A percentile compares a stretch with the other conserved stretches of the same genome.
These are phyloP conservation scores for Sphinx pinastri DNA, from an alignment of 2,888 invertebrate species.

Conservation along the genomic window DNA sequence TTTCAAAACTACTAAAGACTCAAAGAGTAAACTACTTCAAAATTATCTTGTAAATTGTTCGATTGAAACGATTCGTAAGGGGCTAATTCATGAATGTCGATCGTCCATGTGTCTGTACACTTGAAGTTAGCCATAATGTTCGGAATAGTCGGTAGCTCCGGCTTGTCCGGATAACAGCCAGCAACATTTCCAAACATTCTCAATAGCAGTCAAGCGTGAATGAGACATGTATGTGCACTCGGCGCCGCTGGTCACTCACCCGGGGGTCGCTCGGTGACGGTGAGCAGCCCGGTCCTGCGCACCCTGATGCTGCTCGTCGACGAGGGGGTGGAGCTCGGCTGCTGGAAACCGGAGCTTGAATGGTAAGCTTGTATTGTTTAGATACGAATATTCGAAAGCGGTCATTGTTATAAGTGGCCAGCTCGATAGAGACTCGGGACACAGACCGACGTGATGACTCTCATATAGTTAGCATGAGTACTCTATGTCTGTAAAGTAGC, in stretches of 20 bases:
- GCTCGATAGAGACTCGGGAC: too few relatives aligned
- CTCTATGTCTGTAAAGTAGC: too few relatives aligned
- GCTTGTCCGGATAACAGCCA: not conserved
- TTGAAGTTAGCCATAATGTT: not conserved
- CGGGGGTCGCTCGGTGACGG: slow-evolving; percentile 94
- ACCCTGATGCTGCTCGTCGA: slow-evolving; percentile 85
- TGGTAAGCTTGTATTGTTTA: not conserved
- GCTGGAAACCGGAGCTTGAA: slow-evolving; percentile 27
- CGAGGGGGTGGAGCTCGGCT: slow-evolving; percentile 75
- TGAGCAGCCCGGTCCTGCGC: slow-evolving; percentile 91
- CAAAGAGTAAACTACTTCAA: too few relatives aligned
- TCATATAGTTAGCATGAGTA: too few relatives aligned
- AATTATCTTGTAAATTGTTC: too few relatives aligned
- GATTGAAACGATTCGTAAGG: too few relatives aligned
- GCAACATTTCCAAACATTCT: not conserved
- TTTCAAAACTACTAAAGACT: too few relatives aligned
- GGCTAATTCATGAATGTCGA: too few relatives aligned
- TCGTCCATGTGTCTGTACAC: too few relatives aligned
- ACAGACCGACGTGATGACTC: too few relatives aligned
- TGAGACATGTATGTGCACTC: not conserved
- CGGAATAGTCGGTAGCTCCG: not conserved
- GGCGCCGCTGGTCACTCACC: slow-evolving; percentile 78
- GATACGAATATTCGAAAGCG: too few relatives aligned
- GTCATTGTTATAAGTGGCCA: not conserved
- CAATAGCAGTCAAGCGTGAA: not conserved